Conservation (phyloP, 2,888 invertebrate genomes). For the Synanthedon formicaeformis region DNA sequence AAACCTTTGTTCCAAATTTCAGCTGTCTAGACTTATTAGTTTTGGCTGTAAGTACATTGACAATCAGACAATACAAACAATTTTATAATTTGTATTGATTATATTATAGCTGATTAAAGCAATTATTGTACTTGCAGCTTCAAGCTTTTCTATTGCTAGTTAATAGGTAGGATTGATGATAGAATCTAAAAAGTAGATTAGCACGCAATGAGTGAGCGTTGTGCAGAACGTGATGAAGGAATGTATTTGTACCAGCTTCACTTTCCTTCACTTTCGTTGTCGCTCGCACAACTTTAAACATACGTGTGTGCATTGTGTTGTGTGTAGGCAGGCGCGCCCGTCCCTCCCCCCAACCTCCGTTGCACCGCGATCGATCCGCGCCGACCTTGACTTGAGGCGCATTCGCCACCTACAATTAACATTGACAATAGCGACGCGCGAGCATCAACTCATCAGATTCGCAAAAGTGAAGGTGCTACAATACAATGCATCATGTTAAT, state of each 20-base stretch:
- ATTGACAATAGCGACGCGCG: constrained; percentile 54
- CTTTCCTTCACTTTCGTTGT: constrained; percentile 61
- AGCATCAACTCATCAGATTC: constrained; percentile 20
- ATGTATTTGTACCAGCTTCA: constrained; percentile 31
- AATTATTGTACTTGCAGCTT: no score
- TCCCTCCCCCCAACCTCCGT: constrained; percentile 18
- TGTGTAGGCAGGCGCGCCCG: constrained; percentile 19
- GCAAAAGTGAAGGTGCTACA: no score
- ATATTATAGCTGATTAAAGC: no score
- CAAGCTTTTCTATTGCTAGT: no score
- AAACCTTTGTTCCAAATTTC: no score
- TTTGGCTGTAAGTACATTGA: no score
- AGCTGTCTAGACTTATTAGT: no score
- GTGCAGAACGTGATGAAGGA: constrained; percentile 34
- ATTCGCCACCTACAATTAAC: constrained; percentile 49
- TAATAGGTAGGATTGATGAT: background rate
- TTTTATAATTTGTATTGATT: no score
- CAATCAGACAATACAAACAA: no score
- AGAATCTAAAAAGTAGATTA: constrained; percentile 8
- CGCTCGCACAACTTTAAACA: constrained; percentile 21
- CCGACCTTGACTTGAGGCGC: constrained; percentile 57
- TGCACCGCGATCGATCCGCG: constrained; percentile 33
- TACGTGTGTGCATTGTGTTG: constrained; percentile 39
- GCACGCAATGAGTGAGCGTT: constrained; percentile 25
- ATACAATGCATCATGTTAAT: no score